phyloP scores from a whole-genome alignment of 2,888 invertebrate species.

The Pseudococcus jackbeardsleyi region DNA sequence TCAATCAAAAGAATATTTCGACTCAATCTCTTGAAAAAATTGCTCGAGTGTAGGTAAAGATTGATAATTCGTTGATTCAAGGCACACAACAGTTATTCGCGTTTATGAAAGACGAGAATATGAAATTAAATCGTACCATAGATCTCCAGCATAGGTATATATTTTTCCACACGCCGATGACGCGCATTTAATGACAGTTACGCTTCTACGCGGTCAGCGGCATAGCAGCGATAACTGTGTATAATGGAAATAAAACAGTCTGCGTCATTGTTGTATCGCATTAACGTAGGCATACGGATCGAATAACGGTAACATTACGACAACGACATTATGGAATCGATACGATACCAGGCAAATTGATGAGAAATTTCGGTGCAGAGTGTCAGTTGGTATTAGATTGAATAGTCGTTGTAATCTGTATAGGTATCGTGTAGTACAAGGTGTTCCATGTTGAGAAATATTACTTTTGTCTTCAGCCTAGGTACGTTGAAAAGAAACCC shows the following conservation, averaged over 20 bases:
- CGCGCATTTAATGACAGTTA: neutral
- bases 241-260: slow-evolving; percentile 21
- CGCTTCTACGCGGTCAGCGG: neutral
- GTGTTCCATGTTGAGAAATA: neutral
- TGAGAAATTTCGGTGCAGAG: neutral
- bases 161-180: neutral
- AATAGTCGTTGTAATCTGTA: neutral
- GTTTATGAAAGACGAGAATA: neutral
- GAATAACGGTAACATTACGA: slow-evolving; percentile 4
- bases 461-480: neutral
- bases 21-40: neutral
- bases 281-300: neutral
- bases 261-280: neutral
- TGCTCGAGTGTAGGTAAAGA: neutral
- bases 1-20: neutral
- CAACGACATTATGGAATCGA: neutral
- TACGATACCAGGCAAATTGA: neutral
- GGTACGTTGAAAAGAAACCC: neutral
- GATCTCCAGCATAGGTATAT: neutral
- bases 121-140: neutral
- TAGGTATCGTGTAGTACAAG: neutral
- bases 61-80: neutral
- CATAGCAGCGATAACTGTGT: neutral
- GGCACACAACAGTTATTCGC: neutral
- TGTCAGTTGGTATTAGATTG: neutral